Conservation (phyloP, 1,140 invertebrate species). For the Condylostylus longicornis region DNA sequence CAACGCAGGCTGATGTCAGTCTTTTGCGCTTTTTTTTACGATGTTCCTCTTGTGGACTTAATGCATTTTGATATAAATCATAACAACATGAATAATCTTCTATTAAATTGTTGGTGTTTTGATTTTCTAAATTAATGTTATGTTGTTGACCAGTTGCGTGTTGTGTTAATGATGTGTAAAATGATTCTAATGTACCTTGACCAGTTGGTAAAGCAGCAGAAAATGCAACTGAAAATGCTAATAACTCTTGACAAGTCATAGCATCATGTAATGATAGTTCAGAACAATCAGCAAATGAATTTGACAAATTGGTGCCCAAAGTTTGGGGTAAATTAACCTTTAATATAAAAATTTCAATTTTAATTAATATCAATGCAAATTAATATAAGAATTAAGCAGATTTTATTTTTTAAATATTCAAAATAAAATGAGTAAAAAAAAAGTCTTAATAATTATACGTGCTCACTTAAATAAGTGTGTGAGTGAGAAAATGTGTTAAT, state of each 20-base stretch:
- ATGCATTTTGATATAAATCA: conserved; percentile 44
- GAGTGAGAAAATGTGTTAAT: no score
- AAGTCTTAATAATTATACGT: no score
- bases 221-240: conserved; percentile 77
- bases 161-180: conserved; percentile 60
- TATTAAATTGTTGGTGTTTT: conserved; percentile 31
- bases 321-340: conserved; percentile 30
- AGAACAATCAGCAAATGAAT: conserved; percentile 34
- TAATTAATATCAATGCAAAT: no score
- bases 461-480: no score
- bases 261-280: conserved; percentile 40
- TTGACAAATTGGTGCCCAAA: conserved; percentile 20
- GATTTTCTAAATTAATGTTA: background rate
- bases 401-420: no score
- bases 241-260: conserved; percentile 81
- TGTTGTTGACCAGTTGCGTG: conserved; percentile 17
- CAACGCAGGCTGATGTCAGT: conserved; percentile 33
- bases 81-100: conserved; percentile 61
- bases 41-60: conserved; percentile 33
- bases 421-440: no score
- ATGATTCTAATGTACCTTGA: conserved; percentile 64
- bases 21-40: conserved; percentile 22
- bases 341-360: no score
- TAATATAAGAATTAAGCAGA: no score
- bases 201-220: conserved; percentile 80